Evolutionary conservation across 1,140 invertebrate species (phyloP).

Genomic region (Lasioglossum baleicum): DNA sequence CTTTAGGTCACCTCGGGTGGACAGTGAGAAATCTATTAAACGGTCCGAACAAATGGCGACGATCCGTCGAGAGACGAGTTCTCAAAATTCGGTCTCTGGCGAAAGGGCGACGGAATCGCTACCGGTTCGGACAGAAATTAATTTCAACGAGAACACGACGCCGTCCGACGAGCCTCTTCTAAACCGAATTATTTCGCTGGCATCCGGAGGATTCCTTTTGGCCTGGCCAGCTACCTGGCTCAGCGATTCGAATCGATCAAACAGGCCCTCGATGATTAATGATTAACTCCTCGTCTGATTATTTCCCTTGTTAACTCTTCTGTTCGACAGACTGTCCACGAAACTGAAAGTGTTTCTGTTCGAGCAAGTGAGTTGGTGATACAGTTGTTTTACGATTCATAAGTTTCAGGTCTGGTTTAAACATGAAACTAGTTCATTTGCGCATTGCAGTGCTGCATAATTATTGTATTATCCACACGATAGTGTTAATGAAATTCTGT

Average conservation of each 20-base stretch:
- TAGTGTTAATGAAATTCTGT: too few relatives aligned
- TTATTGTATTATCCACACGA: too few relatives aligned
- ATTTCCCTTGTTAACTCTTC: too few relatives aligned
- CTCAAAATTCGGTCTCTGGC: neutral
- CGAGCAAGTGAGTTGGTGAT: too few relatives aligned
- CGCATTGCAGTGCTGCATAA: too few relatives aligned
- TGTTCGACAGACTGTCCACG: too few relatives aligned
- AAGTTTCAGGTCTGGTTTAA: too few relatives aligned
- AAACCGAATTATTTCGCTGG: neutral
- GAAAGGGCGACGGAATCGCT: conserved; percentile 1
- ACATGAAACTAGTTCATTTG: too few relatives aligned
- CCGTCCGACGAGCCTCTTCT: neutral
- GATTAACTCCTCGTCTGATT: neutral
- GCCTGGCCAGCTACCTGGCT: neutral
- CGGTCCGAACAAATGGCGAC: neutral
- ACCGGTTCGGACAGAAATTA: conserved; percentile 3
- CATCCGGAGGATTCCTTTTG: neutral
- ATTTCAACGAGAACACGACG: neutral
- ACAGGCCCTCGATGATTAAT: neutral
- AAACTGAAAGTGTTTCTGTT: too few relatives aligned
- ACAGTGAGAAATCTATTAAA: conserved; percentile 1
- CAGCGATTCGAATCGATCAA: neutral
- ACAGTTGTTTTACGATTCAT: too few relatives aligned
- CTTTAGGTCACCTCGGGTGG: too few relatives aligned
- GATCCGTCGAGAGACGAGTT: neutral